Base-by-base conservation (phyloP, 2,888 invertebrate species). In the Deilephila elpenor region DNA sequence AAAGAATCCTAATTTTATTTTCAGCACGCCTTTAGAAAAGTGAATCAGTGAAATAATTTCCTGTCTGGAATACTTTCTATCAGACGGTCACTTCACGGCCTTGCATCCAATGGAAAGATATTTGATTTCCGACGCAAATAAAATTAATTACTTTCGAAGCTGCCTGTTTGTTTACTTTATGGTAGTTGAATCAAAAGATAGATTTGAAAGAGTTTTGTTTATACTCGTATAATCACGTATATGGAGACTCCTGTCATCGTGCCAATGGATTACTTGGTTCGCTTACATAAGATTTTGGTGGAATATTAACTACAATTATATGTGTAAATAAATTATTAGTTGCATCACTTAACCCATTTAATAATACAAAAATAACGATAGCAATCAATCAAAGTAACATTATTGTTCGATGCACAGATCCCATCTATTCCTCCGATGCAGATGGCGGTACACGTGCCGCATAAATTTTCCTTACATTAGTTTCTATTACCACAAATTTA, bases 401-500 rank as follows among this genome's bases (percentile, higher is more conserved):
- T 14, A 44, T 44, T 44, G 44, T 44, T 3, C 44, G 3, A 0
- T 51, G 25, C 25, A 25, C 14, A 20, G 11, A 14, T 51, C 44
- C 5, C n/a, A 14, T 67, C 67, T 51, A 51, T 67, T 67, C 67
- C 5, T 67, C 20, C 51, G 44, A 67, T 25, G 51, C 67, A 67
- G 67, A 67, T 67, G 44, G 25, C 17, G 1, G 44, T 25, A 67
- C 67, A 51, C 67, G 51, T 67, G 67, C 25, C 17, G 56, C 5
- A 56, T 56, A 56, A 17, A n/a, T 56, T 19, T 56, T 56, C n/a
- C 56, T 56, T 56, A 56, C 14, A 25, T 67, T 20, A 44, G 17
- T 67, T 67, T 67, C 44, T 67, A 67, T 67, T 67, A 51, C 25
- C 19, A 5, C 25, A 25, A 67, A 67, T 67, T 51, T 67, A 67